phyloP scores from a whole-genome alignment of 2,888 invertebrate genomes.

The Drosophila percnosoma region DNA sequence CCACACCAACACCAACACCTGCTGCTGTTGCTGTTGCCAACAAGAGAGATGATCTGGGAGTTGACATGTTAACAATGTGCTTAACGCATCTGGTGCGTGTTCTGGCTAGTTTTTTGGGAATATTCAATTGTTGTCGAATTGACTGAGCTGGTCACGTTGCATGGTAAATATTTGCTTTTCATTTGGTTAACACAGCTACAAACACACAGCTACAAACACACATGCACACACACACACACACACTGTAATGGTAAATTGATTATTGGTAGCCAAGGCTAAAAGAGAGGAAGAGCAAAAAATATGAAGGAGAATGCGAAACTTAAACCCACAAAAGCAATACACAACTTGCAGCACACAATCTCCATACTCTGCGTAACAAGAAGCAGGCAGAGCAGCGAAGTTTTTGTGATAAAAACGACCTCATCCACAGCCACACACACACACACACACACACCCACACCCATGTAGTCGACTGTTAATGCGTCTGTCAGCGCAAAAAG shows the following conservation, averaged over 20 bases:
- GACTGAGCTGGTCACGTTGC: slow-evolving; percentile 57
- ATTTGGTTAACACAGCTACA: slow-evolving; percentile 57
- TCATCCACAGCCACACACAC: neutral
- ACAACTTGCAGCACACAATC: slow-evolving; percentile 31
- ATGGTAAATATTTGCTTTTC: slow-evolving; percentile 75
- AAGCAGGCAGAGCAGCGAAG: neutral
- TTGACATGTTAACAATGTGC: slow-evolving; percentile 54
- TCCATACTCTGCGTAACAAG: slow-evolving; percentile 11
- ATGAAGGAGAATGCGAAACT: neutral
- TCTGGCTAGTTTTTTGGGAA: slow-evolving; percentile 31
- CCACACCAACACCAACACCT: slow-evolving; percentile 12
- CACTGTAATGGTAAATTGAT: slow-evolving; percentile 66
- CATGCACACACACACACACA: neutral
- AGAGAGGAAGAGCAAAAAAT: slow-evolving; percentile 13
- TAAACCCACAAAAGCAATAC: slow-evolving; percentile 23
- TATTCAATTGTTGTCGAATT: slow-evolving; percentile 42
- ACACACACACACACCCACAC: slow-evolving; percentile 20
- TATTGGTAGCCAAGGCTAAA: slow-evolving; percentile 49
- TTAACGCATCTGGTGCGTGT: slow-evolving; percentile 26
- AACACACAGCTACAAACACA: slow-evolving; percentile 14
- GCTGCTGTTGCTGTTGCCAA: slow-evolving; percentile 22
- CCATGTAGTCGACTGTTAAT: slow-evolving; percentile 50
- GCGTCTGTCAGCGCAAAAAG: slow-evolving; percentile 66
- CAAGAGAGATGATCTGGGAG: neutral
- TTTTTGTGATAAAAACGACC: slow-evolving; percentile 16